Conservation (phyloP, 2,888 invertebrate genomes). For the Leptinotarsa haldemani region DNA sequence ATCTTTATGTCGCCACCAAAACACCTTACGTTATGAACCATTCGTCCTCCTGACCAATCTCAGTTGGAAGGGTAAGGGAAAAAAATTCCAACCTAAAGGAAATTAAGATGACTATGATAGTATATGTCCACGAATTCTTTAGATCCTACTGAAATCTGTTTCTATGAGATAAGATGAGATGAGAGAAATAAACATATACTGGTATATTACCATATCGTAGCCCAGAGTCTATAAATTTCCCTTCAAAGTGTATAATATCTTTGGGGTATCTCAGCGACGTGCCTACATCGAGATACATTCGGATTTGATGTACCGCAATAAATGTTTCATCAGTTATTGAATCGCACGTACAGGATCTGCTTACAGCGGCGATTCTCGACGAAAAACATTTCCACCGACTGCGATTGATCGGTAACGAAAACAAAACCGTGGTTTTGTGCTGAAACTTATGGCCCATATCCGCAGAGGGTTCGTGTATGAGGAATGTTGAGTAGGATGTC, state of each 20-base stretch:
- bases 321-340: conserved; percentile 32
- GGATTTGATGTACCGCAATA: conserved; percentile 33
- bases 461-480: conserved; percentile 8
- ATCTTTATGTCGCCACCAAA: too few relatives aligned
- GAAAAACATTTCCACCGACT: conserved; percentile 9
- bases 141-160: too few relatives aligned
- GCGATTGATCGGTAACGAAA: conserved; percentile 18
- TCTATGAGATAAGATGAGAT: too few relatives aligned
- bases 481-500: conserved; percentile 7
- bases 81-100: too few relatives aligned
- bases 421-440: conserved; percentile 5
- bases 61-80: too few relatives aligned
- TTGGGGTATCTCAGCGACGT: conserved; percentile 39
- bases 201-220: too few relatives aligned
- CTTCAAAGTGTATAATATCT: background rate
- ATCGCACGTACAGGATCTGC: conserved; percentile 27
- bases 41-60: too few relatives aligned
- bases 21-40: too few relatives aligned
- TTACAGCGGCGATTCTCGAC: conserved; percentile 26
- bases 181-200: too few relatives aligned
- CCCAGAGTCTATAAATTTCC: background rate
- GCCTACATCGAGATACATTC: conserved; percentile 40
- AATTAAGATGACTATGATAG: too few relatives aligned
- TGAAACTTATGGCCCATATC: conserved; percentile 8
- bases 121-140: too few relatives aligned